phyloP scores from a whole-genome alignment of 2,888 invertebrate species.

The Norana najaformis region DNA sequence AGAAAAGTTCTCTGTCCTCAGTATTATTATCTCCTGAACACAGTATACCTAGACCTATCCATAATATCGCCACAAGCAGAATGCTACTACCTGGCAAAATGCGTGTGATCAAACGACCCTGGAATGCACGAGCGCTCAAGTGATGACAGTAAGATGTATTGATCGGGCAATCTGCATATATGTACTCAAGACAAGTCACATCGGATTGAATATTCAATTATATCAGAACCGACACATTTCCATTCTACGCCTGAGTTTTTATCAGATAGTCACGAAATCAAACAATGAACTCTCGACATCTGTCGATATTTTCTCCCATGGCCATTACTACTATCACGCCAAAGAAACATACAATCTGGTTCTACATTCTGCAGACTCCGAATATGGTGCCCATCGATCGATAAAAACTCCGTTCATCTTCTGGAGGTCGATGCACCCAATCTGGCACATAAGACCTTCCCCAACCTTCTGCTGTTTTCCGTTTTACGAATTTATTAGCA shows the following conservation, averaged over 20 bases:
- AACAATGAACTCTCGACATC: neutral
- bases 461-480: no score
- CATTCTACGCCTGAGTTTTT: no score
- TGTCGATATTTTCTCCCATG: no score
- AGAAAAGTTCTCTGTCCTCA: neutral
- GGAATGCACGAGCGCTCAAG: neutral
- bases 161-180: neutral
- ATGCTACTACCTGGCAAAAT: neutral
- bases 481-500: no score
- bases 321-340: neutral
- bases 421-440: no score
- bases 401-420: no score
- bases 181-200: neutral
- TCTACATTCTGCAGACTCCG: no score
- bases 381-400: no score
- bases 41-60: neutral
- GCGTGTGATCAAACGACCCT: no score
- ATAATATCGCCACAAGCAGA: neutral
- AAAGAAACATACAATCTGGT: neutral
- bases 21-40: neutral
- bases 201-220: neutral
- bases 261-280: neutral
- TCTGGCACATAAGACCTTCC: no score
- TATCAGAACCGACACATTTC: no score
- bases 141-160: neutral